A percentile compares a stretch with the other conserved stretches of the same genome.
These are phyloP conservation scores for Scaptodrosophila lebanonensis DNA, from an alignment of 1,140 invertebrate species.

Conservation along the genomic window DNA sequence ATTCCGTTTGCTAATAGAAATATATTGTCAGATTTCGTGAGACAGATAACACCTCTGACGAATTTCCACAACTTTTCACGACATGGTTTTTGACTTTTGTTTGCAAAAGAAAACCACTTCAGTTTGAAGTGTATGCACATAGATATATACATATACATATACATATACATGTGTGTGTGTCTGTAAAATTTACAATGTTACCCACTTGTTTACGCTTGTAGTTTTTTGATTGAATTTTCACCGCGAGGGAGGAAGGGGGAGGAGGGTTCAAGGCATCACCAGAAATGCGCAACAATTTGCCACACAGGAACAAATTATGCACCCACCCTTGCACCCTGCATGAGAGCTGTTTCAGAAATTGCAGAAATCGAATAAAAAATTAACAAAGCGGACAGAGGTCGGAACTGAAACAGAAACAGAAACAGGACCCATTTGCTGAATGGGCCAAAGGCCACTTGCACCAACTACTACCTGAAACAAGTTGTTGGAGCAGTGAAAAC, in stretches of 20 bases:
- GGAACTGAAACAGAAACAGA: conserved; percentile 4
- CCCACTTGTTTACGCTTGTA: conserved; percentile 64
- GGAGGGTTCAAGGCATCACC: background rate
- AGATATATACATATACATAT: conserved; percentile 15
- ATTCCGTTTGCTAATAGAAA: too few species aligned
- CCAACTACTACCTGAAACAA: conserved; percentile 13
- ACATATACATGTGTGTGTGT: conserved; percentile 38
- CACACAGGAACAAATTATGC: conserved; percentile 43
- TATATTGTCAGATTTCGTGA: too few species aligned
- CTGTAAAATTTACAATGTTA: conserved; percentile 41
- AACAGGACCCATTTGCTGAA: background rate
- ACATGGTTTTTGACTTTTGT: too few species aligned
- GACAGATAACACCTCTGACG: too few species aligned
- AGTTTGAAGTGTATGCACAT: background rate
- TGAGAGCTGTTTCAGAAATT: too few species aligned
- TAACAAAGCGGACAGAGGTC: conserved; percentile 32
- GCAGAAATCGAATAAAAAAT: conserved; percentile 48
- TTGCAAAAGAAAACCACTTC: too few species aligned
- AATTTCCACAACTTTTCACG: too few species aligned
- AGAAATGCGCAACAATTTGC: conserved; percentile 40
- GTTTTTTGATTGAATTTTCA: conserved; percentile 62
- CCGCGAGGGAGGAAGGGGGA: background rate
- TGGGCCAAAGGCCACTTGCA: conserved; percentile 23
- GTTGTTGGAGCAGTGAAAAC: background rate
- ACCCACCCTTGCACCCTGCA: conserved; percentile 33